Evolutionary conservation across 2,113 vertebrate species (phyloP).

Genomic region (Mola mola): DNA sequence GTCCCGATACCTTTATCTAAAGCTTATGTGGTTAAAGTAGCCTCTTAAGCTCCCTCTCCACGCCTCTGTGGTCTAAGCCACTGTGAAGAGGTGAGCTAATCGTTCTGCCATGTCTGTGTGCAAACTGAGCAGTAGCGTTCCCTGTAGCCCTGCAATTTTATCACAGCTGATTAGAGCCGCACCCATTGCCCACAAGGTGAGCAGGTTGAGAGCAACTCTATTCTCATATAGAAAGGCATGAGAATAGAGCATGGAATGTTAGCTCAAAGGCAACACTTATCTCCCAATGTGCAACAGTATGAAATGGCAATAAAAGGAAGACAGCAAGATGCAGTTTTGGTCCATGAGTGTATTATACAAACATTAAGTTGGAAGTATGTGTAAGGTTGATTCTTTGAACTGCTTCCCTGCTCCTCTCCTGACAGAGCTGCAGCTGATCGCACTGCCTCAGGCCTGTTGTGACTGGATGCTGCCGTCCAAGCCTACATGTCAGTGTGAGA

Average conservation of each 20-base stretch:
- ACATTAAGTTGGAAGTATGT: constrained; percentile 37
- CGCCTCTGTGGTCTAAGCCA: constrained; percentile 75
- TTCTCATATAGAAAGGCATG: constrained; percentile 30
- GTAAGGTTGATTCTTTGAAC: constrained; percentile 30
- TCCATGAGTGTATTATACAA: constrained; percentile 8
- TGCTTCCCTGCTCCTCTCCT: constrained; percentile 43
- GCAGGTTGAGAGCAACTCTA: constrained; percentile 55
- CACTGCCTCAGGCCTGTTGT: constrained; percentile 74
- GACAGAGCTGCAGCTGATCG: constrained; percentile 63
- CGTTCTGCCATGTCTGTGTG: constrained; percentile 57
- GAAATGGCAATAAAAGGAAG: constrained; percentile 10
- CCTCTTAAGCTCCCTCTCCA: constrained; percentile 73
- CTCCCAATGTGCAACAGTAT: no score
- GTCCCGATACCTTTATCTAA: constrained; percentile 80
- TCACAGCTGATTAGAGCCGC: constrained; percentile 65
- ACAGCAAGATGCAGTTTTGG: constrained; percentile 7
- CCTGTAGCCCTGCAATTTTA: constrained; percentile 60
- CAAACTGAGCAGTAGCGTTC: constrained; percentile 26
- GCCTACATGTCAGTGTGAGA: constrained; percentile 77
- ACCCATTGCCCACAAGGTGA: constrained; percentile 34
- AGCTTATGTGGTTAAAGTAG: constrained; percentile 74
- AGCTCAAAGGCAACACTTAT: constrained; percentile 31
- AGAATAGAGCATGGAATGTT: constrained; percentile 28
- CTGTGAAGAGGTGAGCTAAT: constrained; percentile 77
- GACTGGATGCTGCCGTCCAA: constrained; percentile 76